Evolutionary conservation across 2,888 invertebrate species (phyloP).

Genomic region (Notodonta dromedarius): DNA sequence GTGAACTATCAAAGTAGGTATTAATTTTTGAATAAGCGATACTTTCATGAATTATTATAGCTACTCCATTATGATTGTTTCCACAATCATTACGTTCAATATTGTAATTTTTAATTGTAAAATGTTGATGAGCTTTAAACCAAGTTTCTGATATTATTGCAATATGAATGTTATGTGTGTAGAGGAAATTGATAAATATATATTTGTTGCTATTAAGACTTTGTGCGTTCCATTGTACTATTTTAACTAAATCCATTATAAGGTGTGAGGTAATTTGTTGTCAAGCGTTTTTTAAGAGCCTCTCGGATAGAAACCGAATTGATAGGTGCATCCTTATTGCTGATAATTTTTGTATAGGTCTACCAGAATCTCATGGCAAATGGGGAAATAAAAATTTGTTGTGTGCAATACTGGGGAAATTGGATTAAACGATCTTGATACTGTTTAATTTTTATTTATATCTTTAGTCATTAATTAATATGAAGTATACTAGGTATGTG

Average conservation of each 20-base stretch:
- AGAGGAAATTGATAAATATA: slow-evolving; percentile 11
- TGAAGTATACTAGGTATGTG: too few species aligned
- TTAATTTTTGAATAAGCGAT: slow-evolving; percentile 10
- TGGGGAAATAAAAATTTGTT: too few species aligned
- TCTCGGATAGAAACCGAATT: slow-evolving; percentile 6
- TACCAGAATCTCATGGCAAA: too few species aligned
- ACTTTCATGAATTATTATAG: slow-evolving; percentile 18
- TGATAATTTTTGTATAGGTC: slow-evolving; percentile 11
- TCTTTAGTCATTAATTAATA: too few species aligned
- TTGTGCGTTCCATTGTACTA: slow-evolving; percentile 18
- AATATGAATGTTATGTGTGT: slow-evolving; percentile 6
- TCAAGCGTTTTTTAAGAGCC: too few species aligned
- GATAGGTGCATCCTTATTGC: slow-evolving; percentile 2
- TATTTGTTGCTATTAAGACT: slow-evolving; percentile 10
- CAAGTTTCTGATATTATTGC: slow-evolving; percentile 13
- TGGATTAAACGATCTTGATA: too few species aligned
- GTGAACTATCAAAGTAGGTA: slow-evolving; percentile 17
- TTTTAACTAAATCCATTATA: slow-evolving; percentile 13
- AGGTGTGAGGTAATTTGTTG: slow-evolving; percentile 4
- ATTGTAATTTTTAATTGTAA: slow-evolving; percentile 16
- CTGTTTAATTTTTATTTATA: too few species aligned
- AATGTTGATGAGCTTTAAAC: slow-evolving; percentile 10
- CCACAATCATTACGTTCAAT: slow-evolving; percentile 15
- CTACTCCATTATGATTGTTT: slow-evolving; percentile 21
- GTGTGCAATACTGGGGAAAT: too few species aligned